These are phyloP conservation scores for Paradoxurus hermaphroditus DNA, from an alignment of 2,113 vertebrate species.

Conservation along the genomic window DNA sequence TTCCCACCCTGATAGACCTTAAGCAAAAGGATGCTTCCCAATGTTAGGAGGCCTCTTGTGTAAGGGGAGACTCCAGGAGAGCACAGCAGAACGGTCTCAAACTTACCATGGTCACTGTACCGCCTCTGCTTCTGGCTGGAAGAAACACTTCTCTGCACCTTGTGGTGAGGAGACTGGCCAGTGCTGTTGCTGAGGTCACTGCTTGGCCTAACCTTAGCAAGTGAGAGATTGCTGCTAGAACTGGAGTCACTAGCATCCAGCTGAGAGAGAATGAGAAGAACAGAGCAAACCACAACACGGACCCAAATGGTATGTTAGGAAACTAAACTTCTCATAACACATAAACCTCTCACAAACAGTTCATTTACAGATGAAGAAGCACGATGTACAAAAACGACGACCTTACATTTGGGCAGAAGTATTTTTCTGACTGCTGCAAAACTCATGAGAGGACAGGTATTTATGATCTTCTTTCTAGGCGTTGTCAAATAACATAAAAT, in stretches of 20 bases:
- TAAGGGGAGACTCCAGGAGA: neutral
- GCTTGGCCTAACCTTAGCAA: conserved; percentile 94
- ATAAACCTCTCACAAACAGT: neutral
- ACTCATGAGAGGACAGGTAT: neutral
- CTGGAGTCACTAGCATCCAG: conserved; percentile 95
- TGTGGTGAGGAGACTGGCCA: conserved; percentile 96
- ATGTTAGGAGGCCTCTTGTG: neutral
- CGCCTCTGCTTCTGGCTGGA: conserved; percentile 96
- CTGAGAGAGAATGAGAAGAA: conserved; percentile 80
- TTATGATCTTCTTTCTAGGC: neutral
- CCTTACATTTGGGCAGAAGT: neutral
- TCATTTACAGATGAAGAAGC: neutral
- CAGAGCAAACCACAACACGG: conserved; percentile 61
- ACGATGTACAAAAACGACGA: neutral
- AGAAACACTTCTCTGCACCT: conserved; percentile 94
- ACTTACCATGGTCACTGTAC: conserved; percentile 97
- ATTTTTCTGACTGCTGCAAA: neutral
- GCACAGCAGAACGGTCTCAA: neutral
- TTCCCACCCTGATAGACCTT: neutral
- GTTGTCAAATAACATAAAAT: neutral
- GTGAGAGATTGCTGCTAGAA: conserved; percentile 96
- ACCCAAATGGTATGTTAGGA: conserved; percentile 55
- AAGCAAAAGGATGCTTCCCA: neutral
- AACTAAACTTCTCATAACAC: neutral
- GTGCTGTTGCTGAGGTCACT: conserved; percentile 95